These are phyloP conservation scores for Steinernema feltiae DNA, from an alignment of 1,140 invertebrate genomes.

Conservation along the genomic window DNA sequence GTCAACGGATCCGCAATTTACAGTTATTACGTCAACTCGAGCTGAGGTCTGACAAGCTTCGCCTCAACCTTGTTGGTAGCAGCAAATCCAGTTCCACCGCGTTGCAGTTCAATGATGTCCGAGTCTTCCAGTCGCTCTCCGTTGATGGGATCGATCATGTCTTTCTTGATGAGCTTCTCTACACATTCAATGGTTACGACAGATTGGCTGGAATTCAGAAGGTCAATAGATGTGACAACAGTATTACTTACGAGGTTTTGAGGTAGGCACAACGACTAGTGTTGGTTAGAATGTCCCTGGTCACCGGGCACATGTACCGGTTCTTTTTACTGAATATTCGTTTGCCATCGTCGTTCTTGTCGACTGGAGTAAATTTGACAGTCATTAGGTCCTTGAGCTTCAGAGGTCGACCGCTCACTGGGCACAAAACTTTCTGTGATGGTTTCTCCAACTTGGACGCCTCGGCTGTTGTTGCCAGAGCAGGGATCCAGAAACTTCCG, in stretches of 20 bases:
- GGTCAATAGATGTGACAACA: slow-evolving; percentile 18
- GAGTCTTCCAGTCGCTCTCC: slow-evolving; percentile 77
- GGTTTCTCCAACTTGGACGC: slow-evolving; percentile 72
- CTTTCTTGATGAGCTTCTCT: slow-evolving; percentile 90
- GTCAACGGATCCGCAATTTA: background rate
- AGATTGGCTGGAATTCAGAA: slow-evolving; percentile 70
- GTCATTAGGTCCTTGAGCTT: slow-evolving; percentile 86
- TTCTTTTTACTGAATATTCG: slow-evolving; percentile 62
- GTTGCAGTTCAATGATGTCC: slow-evolving; percentile 67
- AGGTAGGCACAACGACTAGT: slow-evolving; percentile 85
- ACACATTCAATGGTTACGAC: slow-evolving; percentile 92
- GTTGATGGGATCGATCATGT: slow-evolving; percentile 90
- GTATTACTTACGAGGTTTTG: slow-evolving; percentile 71
- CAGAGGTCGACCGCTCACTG: slow-evolving; percentile 80
- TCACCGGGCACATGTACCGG: slow-evolving; percentile 93
- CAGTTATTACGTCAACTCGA: slow-evolving; percentile 44
- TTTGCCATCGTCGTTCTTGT: slow-evolving; percentile 59
- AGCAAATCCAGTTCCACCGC: slow-evolving; percentile 56
- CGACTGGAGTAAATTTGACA: slow-evolving; percentile 84
- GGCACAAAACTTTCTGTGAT: slow-evolving; percentile 72
- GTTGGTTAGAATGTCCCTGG: slow-evolving; percentile 88
- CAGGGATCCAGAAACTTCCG: slow-evolving; percentile 95
- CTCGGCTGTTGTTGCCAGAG: slow-evolving; percentile 77
- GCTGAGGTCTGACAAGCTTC: slow-evolving; percentile 45
- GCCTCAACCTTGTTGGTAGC: slow-evolving; percentile 52